These are phyloP conservation scores for Pseudomyrmex concolor DNA, from an alignment of 1,140 invertebrate genomes.

Conservation along the genomic window DNA sequence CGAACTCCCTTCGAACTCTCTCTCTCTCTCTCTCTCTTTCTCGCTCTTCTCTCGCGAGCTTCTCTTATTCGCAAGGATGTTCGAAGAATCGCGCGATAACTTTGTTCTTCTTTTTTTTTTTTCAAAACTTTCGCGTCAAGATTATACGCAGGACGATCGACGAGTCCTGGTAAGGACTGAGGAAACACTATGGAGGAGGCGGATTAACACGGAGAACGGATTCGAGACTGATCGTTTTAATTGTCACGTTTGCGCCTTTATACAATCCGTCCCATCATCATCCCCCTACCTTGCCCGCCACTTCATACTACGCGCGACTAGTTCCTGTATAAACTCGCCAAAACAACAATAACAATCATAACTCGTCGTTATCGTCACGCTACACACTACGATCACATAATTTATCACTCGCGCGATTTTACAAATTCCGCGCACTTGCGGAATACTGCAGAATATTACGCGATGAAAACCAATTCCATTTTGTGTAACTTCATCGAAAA, in stretches of 20 bases:
- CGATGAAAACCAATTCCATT: no score
- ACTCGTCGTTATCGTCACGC: neutral
- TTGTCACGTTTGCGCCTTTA: constrained; percentile 78
- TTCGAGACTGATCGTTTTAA: constrained; percentile 80
- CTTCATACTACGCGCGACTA: neutral
- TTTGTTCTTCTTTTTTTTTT: neutral
- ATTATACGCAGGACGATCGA: neutral
- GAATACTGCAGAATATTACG: neutral
- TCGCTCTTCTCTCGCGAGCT: neutral
- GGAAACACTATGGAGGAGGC: neutral
- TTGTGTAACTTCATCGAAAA: no score
- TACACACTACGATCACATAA: constrained; percentile 13
- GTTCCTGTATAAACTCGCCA: constrained; percentile 39
- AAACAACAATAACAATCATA: constrained; percentile 60
- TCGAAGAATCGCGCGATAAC: neutral
- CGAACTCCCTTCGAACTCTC: neutral
- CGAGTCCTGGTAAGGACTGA: no score
- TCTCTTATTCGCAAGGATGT: neutral
- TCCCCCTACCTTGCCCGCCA: constrained; percentile 66
- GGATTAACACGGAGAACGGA: constrained; percentile 71
- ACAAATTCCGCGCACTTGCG: neutral
- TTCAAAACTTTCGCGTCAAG: neutral
- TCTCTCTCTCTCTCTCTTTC: no score
- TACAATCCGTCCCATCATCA: constrained; percentile 69
- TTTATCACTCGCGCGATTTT: neutral